Conservation (phyloP, 2,888 invertebrate genomes). For the Drosophila paramelanica region DNA sequence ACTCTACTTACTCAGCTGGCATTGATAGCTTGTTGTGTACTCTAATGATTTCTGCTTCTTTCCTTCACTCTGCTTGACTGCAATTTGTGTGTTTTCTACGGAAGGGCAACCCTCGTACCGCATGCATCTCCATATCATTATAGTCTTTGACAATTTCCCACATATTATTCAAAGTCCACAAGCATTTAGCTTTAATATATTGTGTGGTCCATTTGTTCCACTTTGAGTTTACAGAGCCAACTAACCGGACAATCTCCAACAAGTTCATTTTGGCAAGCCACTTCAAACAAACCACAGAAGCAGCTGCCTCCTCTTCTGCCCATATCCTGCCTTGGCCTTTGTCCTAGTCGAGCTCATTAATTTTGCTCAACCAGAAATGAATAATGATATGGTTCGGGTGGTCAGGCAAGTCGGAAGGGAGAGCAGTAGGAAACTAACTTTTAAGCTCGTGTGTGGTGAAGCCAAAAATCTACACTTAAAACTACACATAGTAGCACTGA, state of each 20-base stretch:
- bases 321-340: too few relatives aligned
- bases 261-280: conserved; percentile 42
- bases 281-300: conserved; percentile 44
- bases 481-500: conserved; percentile 20
- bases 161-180: conserved; percentile 21
- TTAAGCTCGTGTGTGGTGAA: conserved; percentile 33
- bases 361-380: conserved; percentile 55
- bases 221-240: conserved; percentile 19
- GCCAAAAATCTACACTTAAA: conserved; percentile 39
- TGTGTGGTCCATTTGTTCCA: conserved; percentile 3
- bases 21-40: conserved; percentile 9
- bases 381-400: conserved; percentile 39
- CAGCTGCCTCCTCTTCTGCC: neutral
- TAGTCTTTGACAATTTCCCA: conserved; percentile 6
- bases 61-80: neutral
- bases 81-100: neutral
- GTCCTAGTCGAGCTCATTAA: conserved; percentile 50
- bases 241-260: conserved; percentile 26
- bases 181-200: conserved; percentile 5
- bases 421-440: neutral
- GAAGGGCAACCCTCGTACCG: neutral
- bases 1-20: conserved; percentile 1
- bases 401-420: neutral
- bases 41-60: neutral
- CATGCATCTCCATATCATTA: neutral